Evolutionary conservation across 2,113 vertebrate genomes (phyloP).

Genomic region (Atherinomorus stipes): DNA sequence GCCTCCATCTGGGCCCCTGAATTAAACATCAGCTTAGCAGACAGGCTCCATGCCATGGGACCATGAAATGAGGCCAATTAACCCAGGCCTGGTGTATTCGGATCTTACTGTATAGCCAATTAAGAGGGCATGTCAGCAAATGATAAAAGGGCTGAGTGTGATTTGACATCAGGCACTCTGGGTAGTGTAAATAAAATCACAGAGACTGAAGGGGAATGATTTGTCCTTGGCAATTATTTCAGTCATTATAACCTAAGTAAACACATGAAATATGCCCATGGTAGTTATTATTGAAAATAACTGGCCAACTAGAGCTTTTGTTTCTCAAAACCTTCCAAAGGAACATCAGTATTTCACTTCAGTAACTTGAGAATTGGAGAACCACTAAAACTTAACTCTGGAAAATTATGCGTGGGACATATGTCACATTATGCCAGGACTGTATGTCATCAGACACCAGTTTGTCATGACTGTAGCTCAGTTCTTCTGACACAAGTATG

Average conservation of each 20-base stretch:
- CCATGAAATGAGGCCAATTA: constrained; percentile 69
- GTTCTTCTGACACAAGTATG: constrained; percentile 21
- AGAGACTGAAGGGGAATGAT: not conserved
- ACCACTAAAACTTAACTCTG: not conserved
- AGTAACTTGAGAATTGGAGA: constrained; percentile 11
- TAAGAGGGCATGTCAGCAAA: constrained; percentile 51
- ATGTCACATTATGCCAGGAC: constrained; percentile 17
- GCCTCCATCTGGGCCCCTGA: constrained; percentile 75
- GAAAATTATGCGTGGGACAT: not conserved
- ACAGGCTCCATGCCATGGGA: constrained; percentile 61
- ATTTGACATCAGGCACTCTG: constrained; percentile 33
- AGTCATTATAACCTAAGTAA: constrained; percentile 11
- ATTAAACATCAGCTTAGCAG: constrained; percentile 75
- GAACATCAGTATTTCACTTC: not conserved
- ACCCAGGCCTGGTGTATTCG: constrained; percentile 57
- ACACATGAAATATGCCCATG: constrained; percentile 4
- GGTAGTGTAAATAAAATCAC: constrained; percentile 25
- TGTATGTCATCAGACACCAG: constrained; percentile 22
- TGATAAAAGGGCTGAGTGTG: constrained; percentile 34
- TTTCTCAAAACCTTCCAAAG: not conserved
- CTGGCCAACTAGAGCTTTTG: not conserved
- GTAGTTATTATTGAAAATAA: constrained; percentile 16
- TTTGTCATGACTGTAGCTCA: not conserved
- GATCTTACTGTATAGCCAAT: constrained; percentile 63
- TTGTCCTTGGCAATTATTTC: constrained; percentile 22